phyloP scores from a whole-genome alignment of 1,140 invertebrate genomes.

The Hetaerina americana region DNA sequence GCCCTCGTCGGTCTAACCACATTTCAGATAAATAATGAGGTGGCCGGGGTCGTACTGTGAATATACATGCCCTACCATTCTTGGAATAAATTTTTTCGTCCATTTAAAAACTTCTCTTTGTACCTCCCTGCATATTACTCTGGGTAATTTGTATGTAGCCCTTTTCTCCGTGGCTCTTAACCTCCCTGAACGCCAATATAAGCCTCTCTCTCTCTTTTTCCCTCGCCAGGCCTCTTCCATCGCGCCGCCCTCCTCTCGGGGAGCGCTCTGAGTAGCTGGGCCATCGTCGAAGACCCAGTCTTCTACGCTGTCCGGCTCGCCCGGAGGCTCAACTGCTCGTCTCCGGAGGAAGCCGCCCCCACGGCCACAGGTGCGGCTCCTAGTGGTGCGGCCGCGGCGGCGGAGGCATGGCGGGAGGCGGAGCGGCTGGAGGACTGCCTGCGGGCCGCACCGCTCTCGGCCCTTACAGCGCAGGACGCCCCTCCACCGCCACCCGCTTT shows the following conservation, averaged over 20 bases:
- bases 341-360: slow-evolving; percentile 67
- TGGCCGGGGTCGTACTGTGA: no score
- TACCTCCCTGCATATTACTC: no score
- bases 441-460: slow-evolving; percentile 57
- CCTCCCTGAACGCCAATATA: no score
- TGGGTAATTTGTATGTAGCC: no score
- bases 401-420: slow-evolving; percentile 49
- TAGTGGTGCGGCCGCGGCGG: slow-evolving; percentile 46
- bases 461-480: slow-evolving; percentile 64
- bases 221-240: slow-evolving; percentile 63
- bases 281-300: slow-evolving; percentile 77
- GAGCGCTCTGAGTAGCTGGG: slow-evolving; percentile 87
- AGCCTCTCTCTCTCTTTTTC: neutral
- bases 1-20: no score
- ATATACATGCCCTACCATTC: no score
- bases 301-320: slow-evolving; percentile 74
- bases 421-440: slow-evolving; percentile 70
- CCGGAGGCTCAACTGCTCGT: slow-evolving; percentile 69
- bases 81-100: no score
- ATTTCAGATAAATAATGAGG: no score
- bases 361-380: slow-evolving; percentile 72
- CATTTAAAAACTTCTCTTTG: no score
- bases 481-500: slow-evolving; percentile 66
- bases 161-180: no score
- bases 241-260: slow-evolving; percentile 82